Percentiles rank a stretch among this genome's conserved stretches.
phyloP scores from a whole-genome alignment of 1,140 invertebrate genomes.

The Lasioglossum baleicum region DNA sequence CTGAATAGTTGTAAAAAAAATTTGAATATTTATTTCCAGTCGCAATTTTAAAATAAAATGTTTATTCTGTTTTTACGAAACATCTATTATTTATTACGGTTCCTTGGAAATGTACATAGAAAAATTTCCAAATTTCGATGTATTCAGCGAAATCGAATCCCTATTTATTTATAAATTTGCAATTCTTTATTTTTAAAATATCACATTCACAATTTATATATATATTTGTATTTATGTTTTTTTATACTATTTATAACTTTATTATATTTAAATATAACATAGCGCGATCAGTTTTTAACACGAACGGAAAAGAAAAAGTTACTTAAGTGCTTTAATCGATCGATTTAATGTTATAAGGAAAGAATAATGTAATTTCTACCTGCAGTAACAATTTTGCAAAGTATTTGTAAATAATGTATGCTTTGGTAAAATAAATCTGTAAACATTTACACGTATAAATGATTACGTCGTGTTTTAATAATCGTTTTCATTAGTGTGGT shows the following conservation, averaged over 20 bases:
- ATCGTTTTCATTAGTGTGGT: background rate
- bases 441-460: constrained; percentile 57
- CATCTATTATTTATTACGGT: constrained; percentile 47
- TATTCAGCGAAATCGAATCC: constrained; percentile 1
- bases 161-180: background rate
- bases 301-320: constrained; percentile 2
- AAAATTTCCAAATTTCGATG: constrained; percentile 18
- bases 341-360: constrained; percentile 33
- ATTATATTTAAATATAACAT: constrained; percentile 25
- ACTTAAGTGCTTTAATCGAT: constrained; percentile 45
- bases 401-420: constrained; percentile 72
- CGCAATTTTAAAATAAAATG: constrained; percentile 27
- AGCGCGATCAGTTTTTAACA: constrained; percentile 18
- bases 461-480: constrained; percentile 45
- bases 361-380: constrained; percentile 54
- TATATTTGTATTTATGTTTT: constrained; percentile 46
- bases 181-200: constrained; percentile 17
- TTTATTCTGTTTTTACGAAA: constrained; percentile 31
- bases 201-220: constrained; percentile 27
- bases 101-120: constrained; percentile 63
- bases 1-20: constrained; percentile 22
- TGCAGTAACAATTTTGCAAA: constrained; percentile 64
- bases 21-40: constrained; percentile 26
- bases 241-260: constrained; percentile 46
- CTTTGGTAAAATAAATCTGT: constrained; percentile 70